Base-by-base conservation (phyloP, 2,888 invertebrate genomes). In the Serrognathus titanus region DNA sequence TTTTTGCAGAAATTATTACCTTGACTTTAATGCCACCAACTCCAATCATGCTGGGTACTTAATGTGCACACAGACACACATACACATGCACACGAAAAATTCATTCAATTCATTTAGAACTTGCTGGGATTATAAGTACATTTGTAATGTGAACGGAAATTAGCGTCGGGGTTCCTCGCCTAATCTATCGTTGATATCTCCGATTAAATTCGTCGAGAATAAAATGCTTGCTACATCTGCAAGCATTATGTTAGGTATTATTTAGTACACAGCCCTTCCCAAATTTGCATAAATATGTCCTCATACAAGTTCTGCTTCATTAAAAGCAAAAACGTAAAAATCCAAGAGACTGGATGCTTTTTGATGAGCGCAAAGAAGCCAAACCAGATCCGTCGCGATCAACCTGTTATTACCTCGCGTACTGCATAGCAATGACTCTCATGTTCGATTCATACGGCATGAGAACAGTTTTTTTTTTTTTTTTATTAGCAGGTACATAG, bases 401-500 rank as follows among this genome's bases (percentile, higher is more conserved):
- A 59, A 64, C 57, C 58, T 57, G 62, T 64, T 63, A 64, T 64
- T 64, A 63, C 57, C 55, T 53, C 58, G 56, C 55, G 58, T 57
- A 55, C 55, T 62, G 64, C 57, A 64, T 60, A 58, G 58, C 54
- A 63, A 62, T 64, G 38, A 37, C 60, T n/a, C n/a, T 64, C 64
- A 64, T 63, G 63, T 63, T 61, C 63, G 57, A 64, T 64, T 64
- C 64, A 64, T 64, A 53, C 48, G 58, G 55, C 60, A 60, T 61
- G 61, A 62, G 63, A 57, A 60, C 51, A 50, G 1, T 60, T 66
- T 67, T 70, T 68, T 61, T 40, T n/a, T n/a, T n/a, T 61, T 63
- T n/a, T n/a, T 51, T 63, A 56, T 65, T 63, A 49, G 56, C 66
- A 70, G 74, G 63, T 69, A 75, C 65, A 63, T 74, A 56, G 66